Evolutionary conservation across 2,113 vertebrate species (phyloP), one percentile per base, ranked within the genome.

Genomic region (Leucoraja erinaceus): DNA sequence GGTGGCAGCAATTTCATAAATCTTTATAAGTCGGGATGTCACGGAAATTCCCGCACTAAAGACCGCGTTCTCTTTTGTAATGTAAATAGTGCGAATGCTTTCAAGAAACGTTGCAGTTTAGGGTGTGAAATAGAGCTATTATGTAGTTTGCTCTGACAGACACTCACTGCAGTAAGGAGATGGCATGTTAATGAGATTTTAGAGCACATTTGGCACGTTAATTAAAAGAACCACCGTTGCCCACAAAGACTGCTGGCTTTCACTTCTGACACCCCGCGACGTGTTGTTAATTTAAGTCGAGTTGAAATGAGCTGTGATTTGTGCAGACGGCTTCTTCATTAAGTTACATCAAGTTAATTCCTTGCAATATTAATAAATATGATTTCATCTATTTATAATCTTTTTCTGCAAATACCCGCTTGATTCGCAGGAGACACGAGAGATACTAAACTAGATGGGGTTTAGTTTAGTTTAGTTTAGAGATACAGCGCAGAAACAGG

Each of bases 121-220:
- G 7, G 28, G 59, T 88, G 83, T 88, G 83, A 88, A 88, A 66
- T 88, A n/a, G n/a, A 66, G 59, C 83, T 31, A 66, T 88, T 88
- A 88, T 88, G 83, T n/a, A 31, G 83, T 66, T 66, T 18, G 28
- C 28, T 75, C 63, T 88, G 83, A 88, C 59, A 88, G 28, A 18
- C 83, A 88, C 59, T 88, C 11, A 5, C 59, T 63, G 59, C n/a
- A 12, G 59, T 7, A 66, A 31, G 83, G 59, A 28, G 59, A 63
- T 88, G 83, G 31, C 61, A 88, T 31, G 59, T 66, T 88, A 88
- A 88, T 88, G 59, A 88, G 63, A 88, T 63, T 88, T 88, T 63
- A 28, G 83, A 88, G 59, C n/a, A 88, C 59, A 63, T 88, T 88
- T 88, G 83, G 59, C 83, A 88, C 59, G 14, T 63, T 88, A 88